A percentile compares a stretch with the other conserved stretches of the same genome.
Conservation (phyloP, 2,797 vertebrate species). For the Tolypeutes matacus region DNA sequence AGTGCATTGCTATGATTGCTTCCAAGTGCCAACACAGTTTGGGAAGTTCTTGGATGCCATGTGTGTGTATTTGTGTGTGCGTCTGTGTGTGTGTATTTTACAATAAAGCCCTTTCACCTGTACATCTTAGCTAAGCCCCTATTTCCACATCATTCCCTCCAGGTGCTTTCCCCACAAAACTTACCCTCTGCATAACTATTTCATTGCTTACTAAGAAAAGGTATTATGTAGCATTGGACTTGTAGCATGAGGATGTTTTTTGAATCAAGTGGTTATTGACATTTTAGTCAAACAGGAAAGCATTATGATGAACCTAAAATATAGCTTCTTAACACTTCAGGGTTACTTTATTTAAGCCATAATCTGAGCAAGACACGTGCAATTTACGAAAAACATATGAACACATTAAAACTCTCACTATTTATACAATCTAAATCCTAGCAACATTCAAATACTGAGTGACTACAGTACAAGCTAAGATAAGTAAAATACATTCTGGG, state of each 20-base stretch:
- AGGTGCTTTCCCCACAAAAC: background rate
- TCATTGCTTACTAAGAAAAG: background rate
- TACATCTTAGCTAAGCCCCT: background rate
- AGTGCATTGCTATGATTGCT: background rate
- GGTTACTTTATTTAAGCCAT: conserved; percentile 59
- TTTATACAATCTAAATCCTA: conserved; percentile 94
- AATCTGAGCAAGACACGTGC: conserved; percentile 77
- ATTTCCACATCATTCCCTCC: background rate
- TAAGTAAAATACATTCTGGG: conserved; percentile 91
- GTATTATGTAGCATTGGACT: background rate
- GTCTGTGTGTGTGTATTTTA: background rate
- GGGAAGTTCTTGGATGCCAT: background rate
- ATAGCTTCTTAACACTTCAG: background rate
- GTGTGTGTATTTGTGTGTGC: background rate
- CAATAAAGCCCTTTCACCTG: background rate
- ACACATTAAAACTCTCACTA: conserved; percentile 89
- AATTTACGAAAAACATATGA: conserved; percentile 90
- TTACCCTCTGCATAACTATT: conserved; percentile 1
- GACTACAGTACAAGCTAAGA: conserved; percentile 91
- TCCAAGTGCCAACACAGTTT: background rate
- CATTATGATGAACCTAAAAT: background rate
- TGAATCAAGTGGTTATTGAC: conserved; percentile 60
- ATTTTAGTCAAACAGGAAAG: conserved; percentile 45
- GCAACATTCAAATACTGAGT: conserved; percentile 91
- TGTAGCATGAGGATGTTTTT: background rate